These are phyloP conservation scores for Egretta garzetta DNA, from an alignment of 2,113 vertebrate species.

Conservation along the genomic window DNA sequence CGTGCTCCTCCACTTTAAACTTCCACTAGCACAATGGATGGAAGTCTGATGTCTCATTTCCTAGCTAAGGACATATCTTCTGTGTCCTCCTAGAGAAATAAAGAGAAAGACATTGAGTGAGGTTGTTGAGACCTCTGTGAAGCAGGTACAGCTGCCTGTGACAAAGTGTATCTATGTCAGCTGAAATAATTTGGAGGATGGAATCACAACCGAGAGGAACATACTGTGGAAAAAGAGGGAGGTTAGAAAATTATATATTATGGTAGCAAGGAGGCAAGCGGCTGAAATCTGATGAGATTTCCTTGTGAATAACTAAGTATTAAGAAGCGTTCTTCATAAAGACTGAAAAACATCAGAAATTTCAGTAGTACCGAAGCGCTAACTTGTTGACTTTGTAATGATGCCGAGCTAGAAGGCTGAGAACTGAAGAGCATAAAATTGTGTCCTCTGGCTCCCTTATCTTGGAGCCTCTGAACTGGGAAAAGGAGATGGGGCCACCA, in stretches of 20 bases:
- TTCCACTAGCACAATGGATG: background rate
- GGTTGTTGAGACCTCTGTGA: background rate
- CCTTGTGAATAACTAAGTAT: background rate
- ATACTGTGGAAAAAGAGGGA: background rate
- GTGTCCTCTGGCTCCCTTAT: background rate
- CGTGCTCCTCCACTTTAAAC: background rate
- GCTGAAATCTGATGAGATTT: background rate
- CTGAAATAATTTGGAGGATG: background rate
- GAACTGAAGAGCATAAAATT: background rate
- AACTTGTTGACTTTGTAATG: background rate
- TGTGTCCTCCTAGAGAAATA: background rate
- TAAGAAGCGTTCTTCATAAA: background rate
- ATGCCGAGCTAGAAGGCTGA: background rate
- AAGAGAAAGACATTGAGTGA: background rate
- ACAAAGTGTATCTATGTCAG: background rate
- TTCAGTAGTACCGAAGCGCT: background rate
- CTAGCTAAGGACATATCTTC: background rate
- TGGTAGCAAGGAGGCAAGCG: background rate
- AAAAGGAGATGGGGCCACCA: background rate
- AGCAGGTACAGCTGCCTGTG: background rate
- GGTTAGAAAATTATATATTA: background rate
- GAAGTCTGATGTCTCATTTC: background rate
- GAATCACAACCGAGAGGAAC: background rate
- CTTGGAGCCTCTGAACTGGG: background rate
- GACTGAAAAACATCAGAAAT: background rate